Conservation (phyloP, 2,888 invertebrate species). For the Troglohyphantes excavatus region DNA sequence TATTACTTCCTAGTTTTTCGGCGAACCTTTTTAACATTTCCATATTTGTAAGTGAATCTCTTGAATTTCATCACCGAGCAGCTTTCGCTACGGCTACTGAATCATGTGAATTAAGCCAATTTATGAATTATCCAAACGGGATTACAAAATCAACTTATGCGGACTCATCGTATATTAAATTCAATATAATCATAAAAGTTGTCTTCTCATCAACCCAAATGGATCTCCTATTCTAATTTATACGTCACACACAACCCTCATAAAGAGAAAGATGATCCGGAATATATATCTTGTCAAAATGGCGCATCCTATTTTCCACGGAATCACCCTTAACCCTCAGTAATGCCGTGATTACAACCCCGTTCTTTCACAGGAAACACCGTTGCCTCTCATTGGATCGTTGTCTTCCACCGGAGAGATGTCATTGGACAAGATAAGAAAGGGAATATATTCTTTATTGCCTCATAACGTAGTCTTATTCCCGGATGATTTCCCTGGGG, state of each 20-base stretch:
- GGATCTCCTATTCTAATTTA: neutral
- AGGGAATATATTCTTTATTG: constrained; percentile 38
- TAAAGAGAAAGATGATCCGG: neutral
- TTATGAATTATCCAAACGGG: too few relatives aligned
- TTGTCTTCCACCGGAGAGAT: constrained; percentile 58
- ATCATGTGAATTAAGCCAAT: too few relatives aligned
- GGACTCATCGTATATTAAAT: too few relatives aligned
- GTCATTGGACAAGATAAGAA: constrained; percentile 45
- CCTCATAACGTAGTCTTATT: neutral
- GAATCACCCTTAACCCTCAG: constrained; percentile 24
- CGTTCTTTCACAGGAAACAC: neutral
- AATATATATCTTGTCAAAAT: neutral
- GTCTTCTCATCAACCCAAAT: too few relatives aligned
- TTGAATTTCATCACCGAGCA: too few relatives aligned
- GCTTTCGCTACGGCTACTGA: too few relatives aligned
- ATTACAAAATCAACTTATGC: too few relatives aligned
- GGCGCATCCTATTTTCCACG: neutral
- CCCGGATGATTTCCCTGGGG: constrained; percentile 55
- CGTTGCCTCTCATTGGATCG: constrained; percentile 44
- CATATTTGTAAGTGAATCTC: too few relatives aligned
- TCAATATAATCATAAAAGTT: too few relatives aligned
- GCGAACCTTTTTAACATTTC: too few relatives aligned
- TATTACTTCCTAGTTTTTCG: too few relatives aligned
- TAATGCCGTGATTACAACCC: constrained; percentile 38
- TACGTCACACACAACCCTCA: neutral